These are phyloP conservation scores for Dinocampus coccinellae DNA, from an alignment of 2,888 invertebrate genomes.

Conservation along the genomic window DNA sequence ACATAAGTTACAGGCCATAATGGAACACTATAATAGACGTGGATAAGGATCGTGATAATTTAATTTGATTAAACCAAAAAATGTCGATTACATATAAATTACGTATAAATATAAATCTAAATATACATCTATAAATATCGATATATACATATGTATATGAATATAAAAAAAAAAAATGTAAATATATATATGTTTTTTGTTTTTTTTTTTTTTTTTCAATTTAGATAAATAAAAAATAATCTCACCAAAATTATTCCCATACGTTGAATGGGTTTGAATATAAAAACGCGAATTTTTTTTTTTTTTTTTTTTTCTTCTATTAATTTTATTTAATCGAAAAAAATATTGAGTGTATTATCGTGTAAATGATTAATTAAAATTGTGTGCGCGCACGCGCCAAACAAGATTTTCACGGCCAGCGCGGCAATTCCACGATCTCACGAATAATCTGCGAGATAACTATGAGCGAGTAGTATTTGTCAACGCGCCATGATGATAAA, in stretches of 20 bases:
- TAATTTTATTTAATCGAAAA: not conserved
- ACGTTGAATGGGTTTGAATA: not conserved
- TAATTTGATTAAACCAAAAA: constrained; percentile 5
- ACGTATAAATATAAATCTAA: not conserved
- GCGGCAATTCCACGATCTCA: constrained; percentile 53
- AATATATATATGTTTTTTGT: not conserved
- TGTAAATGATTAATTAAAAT: not conserved
- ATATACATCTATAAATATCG: not conserved
- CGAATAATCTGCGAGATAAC: constrained; percentile 65
- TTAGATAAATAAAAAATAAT: not conserved
- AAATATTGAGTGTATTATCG: not conserved
- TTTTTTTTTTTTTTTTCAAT: too few species aligned
- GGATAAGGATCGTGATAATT: constrained; percentile 7
- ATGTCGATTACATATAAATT: not conserved
- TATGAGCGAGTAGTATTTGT: constrained; percentile 45
- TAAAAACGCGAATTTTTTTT: not conserved
- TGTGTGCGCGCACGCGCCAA: constrained; percentile 21
- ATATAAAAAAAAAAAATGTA: not conserved
- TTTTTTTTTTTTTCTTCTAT: not conserved
- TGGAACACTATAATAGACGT: constrained; percentile 6
- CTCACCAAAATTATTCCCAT: constrained; percentile 20
- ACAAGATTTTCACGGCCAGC: constrained; percentile 41
- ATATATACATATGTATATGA: not conserved
- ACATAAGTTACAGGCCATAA: constrained; percentile 21
- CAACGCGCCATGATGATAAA: constrained; percentile 14